phyloP scores from a whole-genome alignment of 2,113 vertebrate genomes.

The Tachysurus vachellii region DNA sequence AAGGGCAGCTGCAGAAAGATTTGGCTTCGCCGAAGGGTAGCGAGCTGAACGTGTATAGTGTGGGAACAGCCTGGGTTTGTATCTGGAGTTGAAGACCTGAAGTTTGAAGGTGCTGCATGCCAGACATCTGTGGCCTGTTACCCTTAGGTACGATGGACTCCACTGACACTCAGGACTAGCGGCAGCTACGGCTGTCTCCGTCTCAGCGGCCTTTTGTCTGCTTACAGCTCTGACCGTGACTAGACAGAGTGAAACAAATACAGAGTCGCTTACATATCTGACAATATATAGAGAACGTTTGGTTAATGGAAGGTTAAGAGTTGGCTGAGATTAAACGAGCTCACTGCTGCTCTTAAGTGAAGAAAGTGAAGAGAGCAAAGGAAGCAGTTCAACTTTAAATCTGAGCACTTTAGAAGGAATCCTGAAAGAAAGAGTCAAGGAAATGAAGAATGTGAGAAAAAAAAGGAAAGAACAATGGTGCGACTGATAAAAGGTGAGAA shows the following conservation, averaged over 20 bases:
- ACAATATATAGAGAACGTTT: not conserved
- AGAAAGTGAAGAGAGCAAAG: not conserved
- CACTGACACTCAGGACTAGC: not conserved
- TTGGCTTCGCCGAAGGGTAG: constrained; percentile 98
- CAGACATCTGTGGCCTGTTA: constrained; percentile 67
- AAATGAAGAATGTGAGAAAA: constrained; percentile 39
- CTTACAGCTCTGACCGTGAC: not conserved
- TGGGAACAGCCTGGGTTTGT: constrained; percentile 88
- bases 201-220: not conserved
- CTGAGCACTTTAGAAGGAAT: constrained; percentile 12
- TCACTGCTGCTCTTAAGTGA: not conserved
- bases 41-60: constrained; percentile 86
- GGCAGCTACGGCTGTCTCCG: not conserved
- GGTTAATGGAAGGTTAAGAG: not conserved
- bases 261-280: not conserved
- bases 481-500: constrained; percentile 47
- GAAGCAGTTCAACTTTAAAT: constrained; percentile 46
- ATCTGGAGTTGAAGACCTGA: constrained; percentile 84
- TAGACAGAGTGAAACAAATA: not conserved
- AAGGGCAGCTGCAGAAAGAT: constrained; percentile 99
- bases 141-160: constrained; percentile 38
- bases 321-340: not conserved
- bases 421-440: constrained; percentile 40
- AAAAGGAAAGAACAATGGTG: constrained; percentile 34
- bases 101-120: constrained; percentile 81